Evolutionary conservation across 2,113 vertebrate species (phyloP), one percentile per base, ranked within the genome.

Genomic region (Macrotis lagotis): DNA sequence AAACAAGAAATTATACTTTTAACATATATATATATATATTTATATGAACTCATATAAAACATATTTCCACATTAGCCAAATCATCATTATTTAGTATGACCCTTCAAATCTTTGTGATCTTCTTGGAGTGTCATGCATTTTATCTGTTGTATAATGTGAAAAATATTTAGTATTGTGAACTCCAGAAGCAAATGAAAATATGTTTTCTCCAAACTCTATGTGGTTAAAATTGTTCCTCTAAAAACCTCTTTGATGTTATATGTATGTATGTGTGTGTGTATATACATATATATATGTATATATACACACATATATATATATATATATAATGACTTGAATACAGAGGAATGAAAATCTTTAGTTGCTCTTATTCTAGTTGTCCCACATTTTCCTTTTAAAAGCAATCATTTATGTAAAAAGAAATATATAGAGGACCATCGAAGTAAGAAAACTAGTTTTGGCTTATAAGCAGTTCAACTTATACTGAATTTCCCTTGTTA

Each of bases 281-380:
- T n/a, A n/a, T n/a, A n/a, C n/a, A n/a, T n/a, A n/a, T n/a, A n/a
- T n/a, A n/a, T n/a, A n/a, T n/a, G n/a, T n/a, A n/a, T n/a, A n/a
- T n/a, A n/a, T n/a, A n/a, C n/a, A n/a, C n/a, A n/a, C n/a, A n/a
- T n/a, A n/a, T n/a, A n/a, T n/a, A n/a, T n/a, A n/a, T n/a, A n/a
- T 49, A 50, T 44, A 74, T 47, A 31, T 94, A 25, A 89, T 44
- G 92, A 8, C 26, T 74, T 94, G 83, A 44, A 50, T 83, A 91
- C 37, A 94, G 19, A 49, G 91, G 55, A 93, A 95, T 90, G 25
- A 92, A 96, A 95, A 88, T 92, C 48, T 74, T 83, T 44, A 88
- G 4, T 0, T 92, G n/a, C 50, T 25, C 92, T 92, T 91, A 92
- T 94, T 93, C 89, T 93, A 25, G 25, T 91, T 93, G 48, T 74